phyloP scores from a whole-genome alignment of 2,888 invertebrate genomes.

The Zygaena filipendulae region DNA sequence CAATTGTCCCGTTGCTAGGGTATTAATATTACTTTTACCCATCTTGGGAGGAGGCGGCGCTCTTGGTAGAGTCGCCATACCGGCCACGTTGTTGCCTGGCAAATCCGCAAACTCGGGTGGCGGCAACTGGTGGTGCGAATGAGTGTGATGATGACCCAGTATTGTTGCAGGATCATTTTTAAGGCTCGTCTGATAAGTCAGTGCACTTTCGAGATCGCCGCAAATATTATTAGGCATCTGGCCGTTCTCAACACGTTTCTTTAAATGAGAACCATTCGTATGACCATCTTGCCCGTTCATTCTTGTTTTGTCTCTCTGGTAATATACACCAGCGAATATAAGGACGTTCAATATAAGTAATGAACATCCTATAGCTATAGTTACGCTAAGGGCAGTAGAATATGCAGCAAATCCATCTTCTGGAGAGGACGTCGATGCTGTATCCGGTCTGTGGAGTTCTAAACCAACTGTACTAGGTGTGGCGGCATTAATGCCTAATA shows the following conservation, averaged over 20 bases:
- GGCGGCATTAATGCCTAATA: constrained; percentile 42
- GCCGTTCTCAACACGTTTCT: constrained; percentile 84
- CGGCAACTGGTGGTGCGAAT: constrained; percentile 80
- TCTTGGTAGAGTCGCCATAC: constrained; percentile 72
- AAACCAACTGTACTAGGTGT: constrained; percentile 36
- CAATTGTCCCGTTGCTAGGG: constrained; percentile 67
- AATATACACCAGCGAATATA: constrained; percentile 95
- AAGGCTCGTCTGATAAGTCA: constrained; percentile 60
- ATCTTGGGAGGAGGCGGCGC: constrained; percentile 82
- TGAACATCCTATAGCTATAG: constrained; percentile 94
- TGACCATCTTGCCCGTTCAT: constrained; percentile 71
- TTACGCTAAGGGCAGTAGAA: constrained; percentile 90
- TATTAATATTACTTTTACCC: constrained; percentile 70
- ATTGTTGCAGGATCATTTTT: constrained; percentile 80
- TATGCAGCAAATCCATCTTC: constrained; percentile 92
- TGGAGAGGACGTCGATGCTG: constrained; percentile 68
- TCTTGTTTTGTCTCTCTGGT: constrained; percentile 87
- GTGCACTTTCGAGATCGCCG: constrained; percentile 78
- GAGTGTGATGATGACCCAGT: constrained; percentile 79
- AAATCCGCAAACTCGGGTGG: constrained; percentile 88
- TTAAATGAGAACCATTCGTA: constrained; percentile 62
- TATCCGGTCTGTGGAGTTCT: constrained; percentile 46
- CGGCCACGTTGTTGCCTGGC: constrained; percentile 72
- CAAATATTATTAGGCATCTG: constrained; percentile 91
- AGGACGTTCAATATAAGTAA: constrained; percentile 90